Evolutionary conservation across 2,113 vertebrate genomes (phyloP).

Genomic region (Dunckerocampus dactyliophorus): DNA sequence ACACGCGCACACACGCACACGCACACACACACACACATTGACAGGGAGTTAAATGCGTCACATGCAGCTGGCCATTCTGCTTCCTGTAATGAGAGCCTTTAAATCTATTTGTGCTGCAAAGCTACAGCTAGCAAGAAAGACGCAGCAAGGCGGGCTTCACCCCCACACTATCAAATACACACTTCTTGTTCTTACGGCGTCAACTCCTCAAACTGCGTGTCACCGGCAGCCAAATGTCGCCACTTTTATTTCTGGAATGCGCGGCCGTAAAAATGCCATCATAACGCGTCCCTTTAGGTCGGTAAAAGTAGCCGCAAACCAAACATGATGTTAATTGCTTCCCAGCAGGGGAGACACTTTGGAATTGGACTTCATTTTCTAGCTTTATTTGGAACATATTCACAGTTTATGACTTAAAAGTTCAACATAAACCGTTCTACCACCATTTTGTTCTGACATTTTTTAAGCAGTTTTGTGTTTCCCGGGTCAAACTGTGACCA

Average conservation of each 20-base stretch:
- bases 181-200: slow-evolving; percentile 42
- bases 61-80: slow-evolving; percentile 45
- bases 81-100: slow-evolving; percentile 66
- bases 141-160: slow-evolving; percentile 41
- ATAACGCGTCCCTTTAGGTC: slow-evolving; percentile 32
- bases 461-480: neutral
- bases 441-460: neutral
- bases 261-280: slow-evolving; percentile 23
- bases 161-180: slow-evolving; percentile 41
- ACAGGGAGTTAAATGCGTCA: neutral
- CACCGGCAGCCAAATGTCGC: slow-evolving; percentile 30
- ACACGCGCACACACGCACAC: slow-evolving; percentile 6
- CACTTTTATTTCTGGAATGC: slow-evolving; percentile 11
- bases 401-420: neutral
- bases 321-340: slow-evolving; percentile 11
- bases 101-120: slow-evolving; percentile 63
- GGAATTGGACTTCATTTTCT: neutral
- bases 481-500: too few species aligned
- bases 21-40: slow-evolving; percentile 22
- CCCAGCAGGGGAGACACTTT: neutral
- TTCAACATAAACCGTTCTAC: too few species aligned
- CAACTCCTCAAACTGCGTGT: slow-evolving; percentile 40
- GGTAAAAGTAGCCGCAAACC: neutral
- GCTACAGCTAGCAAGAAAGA: slow-evolving; percentile 41
- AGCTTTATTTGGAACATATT: neutral